Conservation (phyloP, 2,113 vertebrate species). For the Leptodactylus fuscus region DNA sequence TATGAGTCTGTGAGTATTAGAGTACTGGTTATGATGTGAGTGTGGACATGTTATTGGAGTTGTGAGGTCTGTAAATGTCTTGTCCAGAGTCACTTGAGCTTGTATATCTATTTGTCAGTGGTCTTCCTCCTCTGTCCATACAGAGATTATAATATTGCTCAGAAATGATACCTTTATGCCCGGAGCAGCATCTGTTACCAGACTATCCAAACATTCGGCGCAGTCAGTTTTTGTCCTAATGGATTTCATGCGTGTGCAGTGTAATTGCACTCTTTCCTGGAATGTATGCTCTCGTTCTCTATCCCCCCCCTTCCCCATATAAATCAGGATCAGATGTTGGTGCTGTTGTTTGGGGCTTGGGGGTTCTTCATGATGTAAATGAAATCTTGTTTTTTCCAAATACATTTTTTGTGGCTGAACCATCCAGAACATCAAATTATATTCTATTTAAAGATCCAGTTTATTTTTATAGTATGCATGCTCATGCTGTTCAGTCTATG, state of each 20-base stretch:
- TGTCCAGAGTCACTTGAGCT: too few species aligned
- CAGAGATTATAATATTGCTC: too few species aligned
- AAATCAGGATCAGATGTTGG: slow-evolving; percentile 43
- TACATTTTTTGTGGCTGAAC: neutral
- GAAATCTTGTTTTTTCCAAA: neutral
- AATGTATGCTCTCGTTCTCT: too few species aligned
- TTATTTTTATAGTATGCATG: neutral
- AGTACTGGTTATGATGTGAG: too few species aligned
- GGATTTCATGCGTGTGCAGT: slow-evolving; percentile 22
- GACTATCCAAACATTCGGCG: neutral
- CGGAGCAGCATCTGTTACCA: too few species aligned
- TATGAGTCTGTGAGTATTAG: too few species aligned
- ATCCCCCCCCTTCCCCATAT: too few species aligned
- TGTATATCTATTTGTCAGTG: too few species aligned
- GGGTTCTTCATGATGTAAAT: neutral
- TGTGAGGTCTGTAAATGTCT: too few species aligned
- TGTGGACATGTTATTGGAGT: too few species aligned
- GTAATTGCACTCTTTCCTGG: slow-evolving; percentile 32
- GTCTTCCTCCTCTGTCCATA: too few species aligned
- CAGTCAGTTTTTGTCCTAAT: slow-evolving; percentile 26
- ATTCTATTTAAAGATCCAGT: neutral
- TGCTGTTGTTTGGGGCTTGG: slow-evolving; percentile 11
- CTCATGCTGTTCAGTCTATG: neutral
- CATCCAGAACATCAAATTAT: neutral
- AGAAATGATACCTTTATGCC: too few species aligned